Evolutionary conservation across 2,113 vertebrate genomes (phyloP), one percentile per base, ranked within the genome.

Genomic region (Nyctibius bracteatus): DNA sequence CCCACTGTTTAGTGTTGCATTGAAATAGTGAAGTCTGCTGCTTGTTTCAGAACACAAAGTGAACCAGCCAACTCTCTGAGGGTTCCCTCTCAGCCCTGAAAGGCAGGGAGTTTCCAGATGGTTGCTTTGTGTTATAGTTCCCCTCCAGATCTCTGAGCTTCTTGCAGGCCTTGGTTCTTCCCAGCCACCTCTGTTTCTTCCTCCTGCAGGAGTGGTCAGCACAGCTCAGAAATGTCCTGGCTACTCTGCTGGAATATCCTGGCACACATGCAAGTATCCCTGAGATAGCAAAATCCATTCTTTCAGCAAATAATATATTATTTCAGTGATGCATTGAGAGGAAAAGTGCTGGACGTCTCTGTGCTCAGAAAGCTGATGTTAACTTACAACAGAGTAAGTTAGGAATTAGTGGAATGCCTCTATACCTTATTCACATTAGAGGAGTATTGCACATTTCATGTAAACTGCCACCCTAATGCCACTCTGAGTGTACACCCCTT

Each of bases 41-140:
- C 30, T 67, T 80, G 37, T 78, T 89, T 78, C 63, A 46, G 63
- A 70, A 23, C n/a, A 51, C 33, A 28, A 15, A 75, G 15, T 70
- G 63, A 87, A 78, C 55, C 39, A 71, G 14, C 12, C 39, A 81
- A 2, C 37, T 46, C 49, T 10, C 30, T 51, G 43, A 10, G 25
- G 31, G 8, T 66, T 94, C 62, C 43, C 44, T 8, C 35, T 89
- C 47, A 52, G 20, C 39, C 33, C 27, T 66, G 59, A 66, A 81
- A 74, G 55, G 31, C 55, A 71, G 94, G 89, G 89, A 22, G 23
- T 89, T 94, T 91, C 87, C 87, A 94, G 70, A 43, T 87, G 59
- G 8, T 63, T 86, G 43, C 43, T 68, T 57, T 68, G 65, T 81
- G 21, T 59, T 87, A 23, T 1, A 78, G 73, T 67, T 97, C 66